These are phyloP conservation scores for Calcarius lapponicus DNA, from an alignment of 2,797 vertebrate species.

Conservation along the genomic window DNA sequence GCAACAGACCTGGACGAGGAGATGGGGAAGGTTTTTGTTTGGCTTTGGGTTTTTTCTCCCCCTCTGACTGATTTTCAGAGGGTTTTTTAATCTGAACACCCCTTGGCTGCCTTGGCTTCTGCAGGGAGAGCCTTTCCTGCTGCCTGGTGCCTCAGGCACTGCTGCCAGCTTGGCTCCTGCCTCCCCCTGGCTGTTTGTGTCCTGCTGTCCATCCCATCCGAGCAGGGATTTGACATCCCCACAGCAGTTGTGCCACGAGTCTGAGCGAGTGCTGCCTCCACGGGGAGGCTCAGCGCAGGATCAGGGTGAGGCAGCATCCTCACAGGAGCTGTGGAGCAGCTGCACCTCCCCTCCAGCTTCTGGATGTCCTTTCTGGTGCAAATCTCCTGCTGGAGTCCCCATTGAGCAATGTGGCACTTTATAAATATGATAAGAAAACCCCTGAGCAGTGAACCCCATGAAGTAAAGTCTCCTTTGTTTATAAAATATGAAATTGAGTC, in stretches of 20 bases:
- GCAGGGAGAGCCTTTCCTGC: not conserved
- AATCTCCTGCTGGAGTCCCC: not conserved
- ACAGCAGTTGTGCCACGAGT: not conserved
- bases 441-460: not conserved
- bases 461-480: not conserved
- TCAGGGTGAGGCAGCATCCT: not conserved
- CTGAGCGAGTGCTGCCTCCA: not conserved
- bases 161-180: not conserved
- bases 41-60: rapidly evolving
- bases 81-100: not conserved
- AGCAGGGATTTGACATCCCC: not conserved
- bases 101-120: not conserved
- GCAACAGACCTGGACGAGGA: not conserved
- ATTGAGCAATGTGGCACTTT: rapidly evolving
- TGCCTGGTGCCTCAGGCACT: not conserved
- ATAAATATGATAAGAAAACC: not conserved
- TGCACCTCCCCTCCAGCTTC: not conserved
- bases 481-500: not conserved
- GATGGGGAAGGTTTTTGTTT: not conserved
- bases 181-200: not conserved
- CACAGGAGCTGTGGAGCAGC: not conserved
- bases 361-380: not conserved
- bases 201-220: not conserved
- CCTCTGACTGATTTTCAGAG: not conserved
- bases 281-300: not conserved